phyloP scores from a whole-genome alignment of 2,797 vertebrate species.

The Manis javanica region DNA sequence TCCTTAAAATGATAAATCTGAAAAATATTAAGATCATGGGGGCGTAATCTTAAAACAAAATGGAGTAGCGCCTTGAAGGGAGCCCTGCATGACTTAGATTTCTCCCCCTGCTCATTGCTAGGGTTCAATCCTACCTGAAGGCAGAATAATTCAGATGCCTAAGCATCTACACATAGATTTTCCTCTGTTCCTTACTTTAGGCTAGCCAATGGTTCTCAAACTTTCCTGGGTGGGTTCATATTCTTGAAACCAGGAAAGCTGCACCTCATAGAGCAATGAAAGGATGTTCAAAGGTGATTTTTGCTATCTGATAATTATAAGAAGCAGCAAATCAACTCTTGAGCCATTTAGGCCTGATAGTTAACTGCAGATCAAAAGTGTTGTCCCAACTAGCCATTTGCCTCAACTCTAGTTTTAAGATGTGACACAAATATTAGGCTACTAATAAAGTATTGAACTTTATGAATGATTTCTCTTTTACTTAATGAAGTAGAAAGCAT shows the following conservation, averaged over 20 bases:
- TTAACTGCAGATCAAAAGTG: not conserved
- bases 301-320: conserved; percentile 22
- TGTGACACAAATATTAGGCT: not conserved
- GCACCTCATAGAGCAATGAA: not conserved
- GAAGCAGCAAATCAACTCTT: not conserved
- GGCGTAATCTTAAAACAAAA: not conserved
- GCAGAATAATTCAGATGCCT: not conserved
- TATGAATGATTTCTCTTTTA: conserved; percentile 18
- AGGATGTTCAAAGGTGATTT: not conserved
- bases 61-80: not conserved
- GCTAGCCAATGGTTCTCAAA: not conserved
- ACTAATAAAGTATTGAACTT: not conserved
- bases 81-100: not conserved
- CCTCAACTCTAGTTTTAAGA: not conserved
- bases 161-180: not conserved
- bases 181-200: not conserved
- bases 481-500: not conserved
- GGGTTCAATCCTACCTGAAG: not conserved
- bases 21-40: not conserved
- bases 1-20: not conserved
- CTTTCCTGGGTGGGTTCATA: not conserved
- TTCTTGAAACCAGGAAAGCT: not conserved
- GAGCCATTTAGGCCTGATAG: not conserved
- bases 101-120: not conserved
- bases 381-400: not conserved